Evolutionary conservation across 1,140 invertebrate species (phyloP).

Genomic region (Drosophila trapezifrons): DNA sequence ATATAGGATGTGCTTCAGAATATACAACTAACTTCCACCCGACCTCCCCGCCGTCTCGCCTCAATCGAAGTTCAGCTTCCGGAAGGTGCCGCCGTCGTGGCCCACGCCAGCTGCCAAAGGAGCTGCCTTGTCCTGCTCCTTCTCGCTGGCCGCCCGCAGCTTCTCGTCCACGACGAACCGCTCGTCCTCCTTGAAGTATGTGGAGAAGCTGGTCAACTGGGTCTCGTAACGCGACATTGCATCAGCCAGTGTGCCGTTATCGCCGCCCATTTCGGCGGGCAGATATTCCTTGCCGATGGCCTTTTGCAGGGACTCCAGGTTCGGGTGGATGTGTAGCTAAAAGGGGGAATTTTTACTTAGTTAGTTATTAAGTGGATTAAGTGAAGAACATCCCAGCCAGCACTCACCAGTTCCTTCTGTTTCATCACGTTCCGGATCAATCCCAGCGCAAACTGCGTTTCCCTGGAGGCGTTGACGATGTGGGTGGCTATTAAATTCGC

Average conservation of each 20-base stretch:
- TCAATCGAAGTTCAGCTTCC: slow-evolving; percentile 79
- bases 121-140: slow-evolving; percentile 30
- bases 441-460: slow-evolving; percentile 74
- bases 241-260: slow-evolving; percentile 84
- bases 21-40: slow-evolving; percentile 60
- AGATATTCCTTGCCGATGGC: slow-evolving; percentile 85
- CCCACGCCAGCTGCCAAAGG: slow-evolving; percentile 20
- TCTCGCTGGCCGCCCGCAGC: slow-evolving; percentile 79
- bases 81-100: slow-evolving; percentile 65
- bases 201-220: slow-evolving; percentile 83
- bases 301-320: slow-evolving; percentile 83
- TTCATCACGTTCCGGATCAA: slow-evolving; percentile 77
- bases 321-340: slow-evolving; percentile 76
- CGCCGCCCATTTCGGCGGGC: slow-evolving; percentile 86
- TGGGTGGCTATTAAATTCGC: slow-evolving; percentile 85
- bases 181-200: slow-evolving; percentile 85
- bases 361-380: neutral
- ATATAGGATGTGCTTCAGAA: slow-evolving; percentile 67
- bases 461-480: slow-evolving; percentile 85
- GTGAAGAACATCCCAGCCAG: too few species aligned
- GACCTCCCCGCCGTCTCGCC: neutral
- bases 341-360: neutral
- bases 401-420: slow-evolving; percentile 77
- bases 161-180: slow-evolving; percentile 86
- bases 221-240: slow-evolving; percentile 85